These are phyloP conservation scores for Loripinus fragilis DNA, from an alignment of 2,888 invertebrate genomes.

Conservation along the genomic window DNA sequence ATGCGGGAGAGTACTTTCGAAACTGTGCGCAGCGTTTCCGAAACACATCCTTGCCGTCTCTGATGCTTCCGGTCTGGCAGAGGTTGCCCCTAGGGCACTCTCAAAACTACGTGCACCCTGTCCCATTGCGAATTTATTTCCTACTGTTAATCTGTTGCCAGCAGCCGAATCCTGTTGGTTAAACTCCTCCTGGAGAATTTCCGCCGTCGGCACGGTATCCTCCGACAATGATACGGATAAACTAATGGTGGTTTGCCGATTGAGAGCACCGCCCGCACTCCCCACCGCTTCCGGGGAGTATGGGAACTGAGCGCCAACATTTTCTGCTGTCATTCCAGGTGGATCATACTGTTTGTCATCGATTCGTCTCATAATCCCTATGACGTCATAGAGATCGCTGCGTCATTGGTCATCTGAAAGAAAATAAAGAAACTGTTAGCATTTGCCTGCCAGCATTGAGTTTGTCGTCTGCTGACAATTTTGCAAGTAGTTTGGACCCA, in stretches of 20 bases:
- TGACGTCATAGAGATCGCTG: background rate
- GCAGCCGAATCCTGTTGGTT: slow-evolving; percentile 12
- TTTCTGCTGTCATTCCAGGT: slow-evolving; percentile 49
- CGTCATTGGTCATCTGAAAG: background rate
- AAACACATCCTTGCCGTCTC: slow-evolving; percentile 47
- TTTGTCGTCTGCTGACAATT: no score
- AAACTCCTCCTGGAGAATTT: background rate
- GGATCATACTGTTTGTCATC: slow-evolving; percentile 49
- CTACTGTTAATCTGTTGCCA: slow-evolving; percentile 43
- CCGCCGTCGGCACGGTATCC: slow-evolving; percentile 19
- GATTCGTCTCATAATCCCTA: slow-evolving; percentile 46
- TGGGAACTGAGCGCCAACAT: slow-evolving; percentile 46
- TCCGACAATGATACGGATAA: slow-evolving; percentile 48
- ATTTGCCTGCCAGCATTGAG: no score
- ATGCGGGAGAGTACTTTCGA: slow-evolving; percentile 55
- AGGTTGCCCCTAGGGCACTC: slow-evolving; percentile 58
- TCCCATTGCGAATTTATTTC: slow-evolving; percentile 31
- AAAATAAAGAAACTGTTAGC: background rate
- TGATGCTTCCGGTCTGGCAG: slow-evolving; percentile 30
- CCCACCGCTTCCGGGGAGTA: slow-evolving; percentile 49
- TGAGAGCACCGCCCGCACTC: slow-evolving; percentile 9
- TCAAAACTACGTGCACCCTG: slow-evolving; percentile 56
- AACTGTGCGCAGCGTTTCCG: slow-evolving; percentile 52
- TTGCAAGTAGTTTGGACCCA: no score
- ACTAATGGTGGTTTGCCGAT: slow-evolving; percentile 34